phyloP scores from a whole-genome alignment of 2,797 vertebrate species.

The Eidolon dupreanum region DNA sequence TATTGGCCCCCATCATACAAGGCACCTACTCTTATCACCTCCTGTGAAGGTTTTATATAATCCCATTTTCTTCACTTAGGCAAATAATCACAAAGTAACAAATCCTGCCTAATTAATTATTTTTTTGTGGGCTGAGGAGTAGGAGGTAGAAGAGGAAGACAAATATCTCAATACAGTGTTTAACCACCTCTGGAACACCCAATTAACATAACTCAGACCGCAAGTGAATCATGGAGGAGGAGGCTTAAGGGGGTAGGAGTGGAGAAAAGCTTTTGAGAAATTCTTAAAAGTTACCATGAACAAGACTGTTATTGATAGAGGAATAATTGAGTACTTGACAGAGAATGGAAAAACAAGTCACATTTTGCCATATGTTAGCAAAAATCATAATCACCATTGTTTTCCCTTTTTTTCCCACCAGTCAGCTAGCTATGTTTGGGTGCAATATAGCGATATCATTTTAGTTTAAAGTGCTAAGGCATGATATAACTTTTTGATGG shows the following conservation, averaged over 20 bases:
- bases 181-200: background rate
- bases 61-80: background rate
- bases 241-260: background rate
- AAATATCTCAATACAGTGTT: background rate
- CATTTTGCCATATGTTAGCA: background rate
- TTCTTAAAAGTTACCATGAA: background rate
- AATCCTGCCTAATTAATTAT: background rate
- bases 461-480: background rate
- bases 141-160: background rate
- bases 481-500: background rate
- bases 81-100: background rate
- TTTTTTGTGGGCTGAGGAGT: background rate
- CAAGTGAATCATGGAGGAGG: background rate
- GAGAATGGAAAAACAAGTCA: background rate
- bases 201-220: background rate
- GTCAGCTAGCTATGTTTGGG: background rate
- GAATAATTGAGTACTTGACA: background rate
- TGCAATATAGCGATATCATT: slow-evolving; percentile 39
- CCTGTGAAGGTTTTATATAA: background rate
- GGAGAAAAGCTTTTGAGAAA: background rate
- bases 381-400: background rate
- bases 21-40: background rate
- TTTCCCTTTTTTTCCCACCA: background rate
- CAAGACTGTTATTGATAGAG: background rate
- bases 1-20: background rate